These are phyloP conservation scores for Nemotelus pantherinus DNA, from an alignment of 2,888 invertebrate genomes.

Conservation along the genomic window DNA sequence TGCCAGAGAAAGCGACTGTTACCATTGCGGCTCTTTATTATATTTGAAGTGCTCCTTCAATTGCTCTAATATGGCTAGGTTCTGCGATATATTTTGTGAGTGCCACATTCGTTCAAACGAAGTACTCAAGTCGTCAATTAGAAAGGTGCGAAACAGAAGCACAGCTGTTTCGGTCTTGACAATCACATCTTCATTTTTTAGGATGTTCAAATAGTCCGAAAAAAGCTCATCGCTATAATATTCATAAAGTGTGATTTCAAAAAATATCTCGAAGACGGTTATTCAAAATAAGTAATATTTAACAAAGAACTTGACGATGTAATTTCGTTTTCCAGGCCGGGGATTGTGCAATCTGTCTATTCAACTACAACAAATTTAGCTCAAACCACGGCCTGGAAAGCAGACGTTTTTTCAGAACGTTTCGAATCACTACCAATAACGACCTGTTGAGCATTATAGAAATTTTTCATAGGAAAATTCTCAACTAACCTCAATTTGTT, in stretches of 20 bases:
- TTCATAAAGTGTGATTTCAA: background rate
- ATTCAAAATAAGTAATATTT: too few relatives aligned
- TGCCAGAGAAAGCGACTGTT: constrained; percentile 1
- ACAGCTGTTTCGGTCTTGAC: constrained; percentile 51
- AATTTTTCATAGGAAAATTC: background rate
- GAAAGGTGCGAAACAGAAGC: constrained; percentile 50
- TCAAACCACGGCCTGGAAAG: constrained; percentile 57
- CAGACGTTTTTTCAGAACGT: background rate
- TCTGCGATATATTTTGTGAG: constrained; percentile 51
- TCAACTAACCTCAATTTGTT: constrained; percentile 55
- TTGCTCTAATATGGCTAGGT: constrained; percentile 53
- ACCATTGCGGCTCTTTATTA: constrained; percentile 54
- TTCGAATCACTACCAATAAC: background rate
- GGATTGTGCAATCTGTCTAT: constrained; percentile 58
- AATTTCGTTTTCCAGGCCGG: constrained; percentile 56
- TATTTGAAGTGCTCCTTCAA: constrained; percentile 54
- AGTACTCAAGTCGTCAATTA: constrained; percentile 50
- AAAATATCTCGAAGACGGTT: too few relatives aligned
- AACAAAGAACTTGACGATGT: background rate
- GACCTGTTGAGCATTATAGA: constrained; percentile 12
- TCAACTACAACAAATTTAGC: constrained; percentile 54
- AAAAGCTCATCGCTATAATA: constrained; percentile 51
- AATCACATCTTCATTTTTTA: constrained; percentile 52
- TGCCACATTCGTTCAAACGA: constrained; percentile 54
- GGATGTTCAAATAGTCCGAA: constrained; percentile 52